phyloP scores from a whole-genome alignment of 1,140 invertebrate genomes.

The Papilio machaon region DNA sequence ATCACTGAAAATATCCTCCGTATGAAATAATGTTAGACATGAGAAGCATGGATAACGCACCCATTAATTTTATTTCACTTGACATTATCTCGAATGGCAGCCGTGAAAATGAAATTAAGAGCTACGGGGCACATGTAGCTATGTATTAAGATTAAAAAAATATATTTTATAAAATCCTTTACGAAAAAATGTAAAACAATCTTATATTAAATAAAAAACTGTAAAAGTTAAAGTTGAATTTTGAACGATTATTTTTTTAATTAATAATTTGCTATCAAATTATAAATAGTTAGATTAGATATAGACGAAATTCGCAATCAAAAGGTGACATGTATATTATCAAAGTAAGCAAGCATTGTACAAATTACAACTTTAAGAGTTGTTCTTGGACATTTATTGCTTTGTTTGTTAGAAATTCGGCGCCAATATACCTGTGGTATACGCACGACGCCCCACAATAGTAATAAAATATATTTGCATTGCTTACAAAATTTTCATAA shows the following conservation, averaged over 20 bases:
- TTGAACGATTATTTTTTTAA: too few relatives aligned
- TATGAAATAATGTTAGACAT: constrained; percentile 21
- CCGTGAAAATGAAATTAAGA: constrained; percentile 21
- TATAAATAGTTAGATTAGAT: too few relatives aligned
- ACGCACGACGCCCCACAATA: background rate
- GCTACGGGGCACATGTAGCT: background rate
- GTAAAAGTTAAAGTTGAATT: too few relatives aligned
- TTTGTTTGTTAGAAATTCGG: too few relatives aligned
- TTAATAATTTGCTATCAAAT: too few relatives aligned
- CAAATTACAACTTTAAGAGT: too few relatives aligned
- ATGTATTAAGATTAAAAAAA: constrained; percentile 6
- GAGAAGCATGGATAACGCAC: constrained; percentile 19
- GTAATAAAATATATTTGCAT: background rate
- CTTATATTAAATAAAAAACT: too few relatives aligned
- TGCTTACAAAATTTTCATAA: background rate
- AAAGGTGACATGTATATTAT: too few relatives aligned
- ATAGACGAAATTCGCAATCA: too few relatives aligned
- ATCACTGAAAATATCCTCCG: constrained; percentile 17
- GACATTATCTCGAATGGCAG: constrained; percentile 19
- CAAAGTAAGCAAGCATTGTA: too few relatives aligned
- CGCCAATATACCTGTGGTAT: background rate
- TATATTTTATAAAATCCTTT: background rate
- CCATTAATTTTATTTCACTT: constrained; percentile 28
- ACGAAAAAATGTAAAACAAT: too few relatives aligned
- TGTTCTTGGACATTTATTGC: too few relatives aligned